Percentiles rank a stretch among this genome's conserved stretches.
Evolutionary conservation across 2,797 vertebrate species (phyloP).

Genomic region (Cossypha dichroa): DNA sequence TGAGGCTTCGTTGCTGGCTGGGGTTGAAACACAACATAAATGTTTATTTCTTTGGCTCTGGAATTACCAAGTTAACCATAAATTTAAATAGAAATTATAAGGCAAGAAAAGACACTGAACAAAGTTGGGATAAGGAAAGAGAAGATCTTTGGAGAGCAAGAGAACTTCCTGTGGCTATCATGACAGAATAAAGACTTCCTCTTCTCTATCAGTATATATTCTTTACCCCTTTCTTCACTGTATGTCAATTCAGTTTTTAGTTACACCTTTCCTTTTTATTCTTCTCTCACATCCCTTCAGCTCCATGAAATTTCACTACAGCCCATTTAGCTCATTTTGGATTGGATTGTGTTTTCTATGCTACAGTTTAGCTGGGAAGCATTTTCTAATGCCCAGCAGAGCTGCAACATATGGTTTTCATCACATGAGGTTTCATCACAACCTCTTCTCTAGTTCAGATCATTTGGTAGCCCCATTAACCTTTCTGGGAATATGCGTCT

Average conservation of each 20-base stretch:
- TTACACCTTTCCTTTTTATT: neutral
- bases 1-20: neutral
- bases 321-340: neutral
- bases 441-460: neutral
- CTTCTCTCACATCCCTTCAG: neutral
- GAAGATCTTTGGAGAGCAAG: neutral
- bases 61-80: neutral
- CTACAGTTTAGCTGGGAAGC: neutral
- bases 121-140: neutral
- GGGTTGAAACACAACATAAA: neutral
- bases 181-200: neutral
- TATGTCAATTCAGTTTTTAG: neutral
- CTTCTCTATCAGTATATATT: neutral
- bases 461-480: neutral
- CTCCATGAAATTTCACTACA: neutral
- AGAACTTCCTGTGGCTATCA: neutral
- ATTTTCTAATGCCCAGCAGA: neutral
- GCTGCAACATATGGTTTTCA: neutral
- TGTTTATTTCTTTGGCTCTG: neutral
- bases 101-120: neutral
- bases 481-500: neutral
- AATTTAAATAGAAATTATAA: neutral
- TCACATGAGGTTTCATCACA: neutral
- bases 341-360: neutral
- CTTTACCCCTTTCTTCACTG: neutral